Conservation (phyloP, 2,888 invertebrate species). For the Euclidia mi region DNA sequence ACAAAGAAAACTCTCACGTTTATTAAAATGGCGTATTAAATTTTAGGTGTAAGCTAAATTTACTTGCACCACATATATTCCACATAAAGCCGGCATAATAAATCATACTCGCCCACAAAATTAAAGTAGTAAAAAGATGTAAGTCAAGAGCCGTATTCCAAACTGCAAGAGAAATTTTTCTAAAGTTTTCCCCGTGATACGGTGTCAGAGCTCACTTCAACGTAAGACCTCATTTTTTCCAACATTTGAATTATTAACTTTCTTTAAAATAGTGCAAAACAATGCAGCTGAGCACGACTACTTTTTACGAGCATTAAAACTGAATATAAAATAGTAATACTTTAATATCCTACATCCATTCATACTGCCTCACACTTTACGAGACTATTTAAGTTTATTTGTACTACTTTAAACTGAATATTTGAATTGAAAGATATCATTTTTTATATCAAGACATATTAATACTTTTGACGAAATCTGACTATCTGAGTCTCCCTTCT, state of each 20-base stretch:
- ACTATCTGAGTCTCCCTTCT: too few relatives aligned
- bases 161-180: slow-evolving; percentile 18
- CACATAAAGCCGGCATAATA: not conserved
- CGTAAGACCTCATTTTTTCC: slow-evolving; percentile 25
- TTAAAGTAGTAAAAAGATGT: slow-evolving; percentile 1
- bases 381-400: too few relatives aligned
- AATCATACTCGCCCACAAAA: slow-evolving; percentile 6
- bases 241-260: slow-evolving; percentile 36
- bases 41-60: slow-evolving; percentile 15
- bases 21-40: not conserved
- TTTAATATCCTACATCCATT: too few relatives aligned
- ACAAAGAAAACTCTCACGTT: too few relatives aligned
- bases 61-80: not conserved
- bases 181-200: slow-evolving; percentile 34
- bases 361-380: too few relatives aligned
- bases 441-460: too few relatives aligned
- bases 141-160: slow-evolving; percentile 14
- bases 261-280: slow-evolving; percentile 14
- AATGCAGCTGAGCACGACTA: slow-evolving; percentile 9
- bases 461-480: too few relatives aligned
- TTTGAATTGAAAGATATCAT: too few relatives aligned
- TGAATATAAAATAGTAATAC: slow-evolving; percentile 17
- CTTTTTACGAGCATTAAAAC: slow-evolving; percentile 22
- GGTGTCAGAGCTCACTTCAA: slow-evolving; percentile 20
- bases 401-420: too few relatives aligned